Percentiles rank a stretch among this genome's conserved stretches.
phyloP scores from a whole-genome alignment of 2,888 invertebrate genomes.

The Dinocampus coccinellae region DNA sequence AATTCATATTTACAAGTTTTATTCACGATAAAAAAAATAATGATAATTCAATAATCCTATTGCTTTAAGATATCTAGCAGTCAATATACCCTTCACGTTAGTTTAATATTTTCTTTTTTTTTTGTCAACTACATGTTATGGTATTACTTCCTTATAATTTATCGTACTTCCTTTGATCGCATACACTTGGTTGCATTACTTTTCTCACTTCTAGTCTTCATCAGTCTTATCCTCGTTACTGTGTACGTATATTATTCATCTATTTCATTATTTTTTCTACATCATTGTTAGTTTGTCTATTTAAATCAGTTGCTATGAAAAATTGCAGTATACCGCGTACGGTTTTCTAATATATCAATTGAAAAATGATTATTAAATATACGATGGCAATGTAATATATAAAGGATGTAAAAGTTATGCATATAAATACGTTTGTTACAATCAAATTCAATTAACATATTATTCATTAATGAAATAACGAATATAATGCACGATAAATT shows the following conservation, averaged over 20 bases:
- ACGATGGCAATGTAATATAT: neutral
- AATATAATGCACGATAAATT: neutral
- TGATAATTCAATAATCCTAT: slow-evolving; percentile 10
- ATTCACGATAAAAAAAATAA: slow-evolving; percentile 15
- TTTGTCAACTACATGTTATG: neutral
- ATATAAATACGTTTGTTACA: neutral
- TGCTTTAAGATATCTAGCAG: neutral
- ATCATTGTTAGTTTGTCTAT: neutral
- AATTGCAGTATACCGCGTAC: neutral
- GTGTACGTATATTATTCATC: slow-evolving; percentile 1
- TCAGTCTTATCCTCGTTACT: slow-evolving; percentile 51
- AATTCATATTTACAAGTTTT: slow-evolving; percentile 30
- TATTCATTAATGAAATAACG: neutral
- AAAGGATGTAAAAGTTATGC: neutral
- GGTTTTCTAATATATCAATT: neutral
- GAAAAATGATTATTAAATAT: neutral
- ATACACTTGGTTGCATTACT: slow-evolving; percentile 11
- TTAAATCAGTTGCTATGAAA: neutral
- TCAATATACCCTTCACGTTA: neutral
- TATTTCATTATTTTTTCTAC: slow-evolving; percentile 3
- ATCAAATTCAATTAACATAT: neutral
- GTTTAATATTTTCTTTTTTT: neutral
- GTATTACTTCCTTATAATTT: neutral
- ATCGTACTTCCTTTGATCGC: neutral
- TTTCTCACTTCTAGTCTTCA: slow-evolving; percentile 46